Base-by-base conservation (phyloP, 2,888 invertebrate genomes). In the Lasius fuliginosus region DNA sequence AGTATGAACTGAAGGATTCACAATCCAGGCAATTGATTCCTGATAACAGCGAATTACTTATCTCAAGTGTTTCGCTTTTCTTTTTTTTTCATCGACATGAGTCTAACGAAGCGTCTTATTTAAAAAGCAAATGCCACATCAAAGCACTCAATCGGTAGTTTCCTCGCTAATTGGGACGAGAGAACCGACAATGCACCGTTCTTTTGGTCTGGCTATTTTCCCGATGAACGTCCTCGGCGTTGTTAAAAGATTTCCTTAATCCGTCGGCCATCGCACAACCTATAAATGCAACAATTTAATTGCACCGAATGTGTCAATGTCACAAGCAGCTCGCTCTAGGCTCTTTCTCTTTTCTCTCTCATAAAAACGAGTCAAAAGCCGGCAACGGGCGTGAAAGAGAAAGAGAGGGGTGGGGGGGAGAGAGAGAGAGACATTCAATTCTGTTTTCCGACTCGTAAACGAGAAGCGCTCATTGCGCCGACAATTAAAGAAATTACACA, bases 401-500 rank as follows among this genome's bases (percentile, higher is more conserved):
- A 46, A 60, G 1, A 33, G 12, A 46, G 53, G 27, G 18, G 46
- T n/a, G n/a, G 23, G n/a, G 23, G 69, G 46, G 33, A 58, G 18
- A 27, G n/a, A 33, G 30, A 33, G 71, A 60, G 42, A 60, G 23
- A 60, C 58, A 40, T 46, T 42, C 77, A 60, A 36, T 76, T 76
- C 67, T 49, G 71, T 60, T 69, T 79, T 46, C 33, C 46, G 23
- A 58, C 33, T 58, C 11, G 46, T 71, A 69, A 79, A 79, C 69
- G 77, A 69, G 69, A 69, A 69, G 18, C 60, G 23, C 53, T 33
- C n/a, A 49, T 53, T 53, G 60, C 60, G 69, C n/a, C 23, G 60
- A 71, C 79, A 71, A 79, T 79, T 69, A 79, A 79, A 71, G 71
- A 79, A 79, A 79, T 79, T 79, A 60, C 71, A 23, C 42, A 67